Evolutionary conservation across 2,797 vertebrate species (phyloP).

Genomic region (Perdix hodgsoniae): DNA sequence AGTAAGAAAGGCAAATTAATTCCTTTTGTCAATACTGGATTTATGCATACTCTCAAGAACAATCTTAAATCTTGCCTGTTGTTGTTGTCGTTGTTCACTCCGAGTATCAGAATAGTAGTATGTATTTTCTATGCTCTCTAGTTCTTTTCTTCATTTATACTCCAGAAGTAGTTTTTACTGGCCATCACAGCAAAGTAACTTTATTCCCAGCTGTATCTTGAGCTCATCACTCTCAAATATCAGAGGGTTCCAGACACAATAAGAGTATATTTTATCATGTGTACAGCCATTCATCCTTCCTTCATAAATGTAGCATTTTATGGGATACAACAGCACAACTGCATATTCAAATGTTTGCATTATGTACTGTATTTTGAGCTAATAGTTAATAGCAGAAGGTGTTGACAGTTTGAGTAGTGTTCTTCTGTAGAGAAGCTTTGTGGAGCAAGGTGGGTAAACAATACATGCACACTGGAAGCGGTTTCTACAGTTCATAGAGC

Average conservation of each 20-base stretch:
- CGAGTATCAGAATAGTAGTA: neutral
- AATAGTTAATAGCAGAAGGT: neutral
- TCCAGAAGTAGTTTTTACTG: conserved; percentile 41
- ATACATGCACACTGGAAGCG: neutral
- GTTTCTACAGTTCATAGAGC: neutral
- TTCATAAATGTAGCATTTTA: conserved; percentile 74
- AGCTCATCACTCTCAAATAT: conserved; percentile 65
- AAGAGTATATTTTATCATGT: conserved; percentile 58
- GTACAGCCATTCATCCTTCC: conserved; percentile 72
- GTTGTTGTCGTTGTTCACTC: neutral
- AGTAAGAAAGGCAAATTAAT: neutral
- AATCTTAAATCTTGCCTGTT: neutral
- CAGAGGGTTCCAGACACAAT: conserved; percentile 14
- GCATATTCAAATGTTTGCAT: conserved; percentile 16
- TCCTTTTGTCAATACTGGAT: neutral
- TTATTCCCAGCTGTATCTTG: conserved; percentile 59
- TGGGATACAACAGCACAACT: neutral
- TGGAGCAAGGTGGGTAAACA: neutral
- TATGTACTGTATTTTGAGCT: neutral
- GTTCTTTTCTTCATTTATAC: conserved; percentile 38
- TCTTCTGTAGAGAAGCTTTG: neutral
- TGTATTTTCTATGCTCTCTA: neutral
- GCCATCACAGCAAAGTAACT: conserved; percentile 27
- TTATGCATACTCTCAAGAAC: neutral
- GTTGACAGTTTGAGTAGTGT: neutral